These are phyloP conservation scores for Holcopasites calliopsidis DNA, from an alignment of 1,140 invertebrate genomes.

Conservation along the genomic window DNA sequence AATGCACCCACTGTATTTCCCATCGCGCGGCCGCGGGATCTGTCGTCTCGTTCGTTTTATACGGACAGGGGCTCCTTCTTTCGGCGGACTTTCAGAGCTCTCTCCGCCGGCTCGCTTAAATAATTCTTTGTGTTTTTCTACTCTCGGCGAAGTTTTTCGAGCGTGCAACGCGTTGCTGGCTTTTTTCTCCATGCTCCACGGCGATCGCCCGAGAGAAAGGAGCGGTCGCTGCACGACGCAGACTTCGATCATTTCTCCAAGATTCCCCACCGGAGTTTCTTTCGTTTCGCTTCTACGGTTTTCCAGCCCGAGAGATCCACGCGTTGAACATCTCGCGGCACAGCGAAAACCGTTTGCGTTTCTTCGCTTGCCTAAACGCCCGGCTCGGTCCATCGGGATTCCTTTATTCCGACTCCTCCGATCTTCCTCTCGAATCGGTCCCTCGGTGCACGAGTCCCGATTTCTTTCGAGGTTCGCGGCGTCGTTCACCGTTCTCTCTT, in stretches of 20 bases:
- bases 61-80: neutral
- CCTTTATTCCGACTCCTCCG: neutral
- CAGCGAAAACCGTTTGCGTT: neutral
- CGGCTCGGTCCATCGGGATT: too few species aligned
- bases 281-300: neutral
- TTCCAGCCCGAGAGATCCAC: neutral
- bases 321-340: too few species aligned
- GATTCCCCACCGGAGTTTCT: constrained; percentile 2
- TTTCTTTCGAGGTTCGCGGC: neutral
- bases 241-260: neutral
- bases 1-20: neutral
- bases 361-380: too few species aligned
- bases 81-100: neutral
- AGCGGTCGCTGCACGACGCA: neutral
- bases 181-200: neutral
- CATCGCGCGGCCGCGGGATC: neutral
- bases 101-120: neutral
- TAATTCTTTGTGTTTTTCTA: neutral
- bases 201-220: constrained; percentile 7
- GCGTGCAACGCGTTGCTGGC: constrained; percentile 2
- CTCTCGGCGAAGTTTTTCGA: neutral
- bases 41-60: neutral
- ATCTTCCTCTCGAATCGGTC: neutral
- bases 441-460: neutral
- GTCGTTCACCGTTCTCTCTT: neutral